phyloP scores from a whole-genome alignment of 2,113 vertebrate species.

The Oreochromis aureus region DNA sequence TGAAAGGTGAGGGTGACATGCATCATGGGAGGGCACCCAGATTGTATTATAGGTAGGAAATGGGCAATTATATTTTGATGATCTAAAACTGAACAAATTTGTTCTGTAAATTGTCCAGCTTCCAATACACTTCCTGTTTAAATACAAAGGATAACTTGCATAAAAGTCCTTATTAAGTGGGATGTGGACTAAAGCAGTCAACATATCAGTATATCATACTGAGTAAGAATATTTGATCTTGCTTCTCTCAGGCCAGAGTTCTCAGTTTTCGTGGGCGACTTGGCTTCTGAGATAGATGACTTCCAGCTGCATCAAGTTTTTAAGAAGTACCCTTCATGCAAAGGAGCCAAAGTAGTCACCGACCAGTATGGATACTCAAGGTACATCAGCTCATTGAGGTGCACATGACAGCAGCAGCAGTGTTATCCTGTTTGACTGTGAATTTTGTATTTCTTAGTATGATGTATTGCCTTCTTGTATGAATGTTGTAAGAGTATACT shows the following conservation, averaged over 20 bases:
- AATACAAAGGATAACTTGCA: neutral
- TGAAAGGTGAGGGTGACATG: neutral
- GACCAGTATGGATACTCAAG: slow-evolving; percentile 87
- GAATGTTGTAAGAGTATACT: neutral
- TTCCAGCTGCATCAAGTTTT: slow-evolving; percentile 89
- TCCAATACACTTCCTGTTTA: neutral
- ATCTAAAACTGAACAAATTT: neutral
- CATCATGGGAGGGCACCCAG: neutral
- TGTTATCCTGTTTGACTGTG: neutral
- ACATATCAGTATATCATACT: neutral
- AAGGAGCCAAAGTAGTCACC: slow-evolving; percentile 89
- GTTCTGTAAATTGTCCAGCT: neutral
- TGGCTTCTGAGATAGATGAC: slow-evolving; percentile 87
- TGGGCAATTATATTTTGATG: neutral
- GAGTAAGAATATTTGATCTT: neutral
- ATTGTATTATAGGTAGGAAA: neutral
- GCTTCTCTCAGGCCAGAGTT: slow-evolving; percentile 75
- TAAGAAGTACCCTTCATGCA: slow-evolving; percentile 86
- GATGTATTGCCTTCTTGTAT: neutral
- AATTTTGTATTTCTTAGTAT: neutral
- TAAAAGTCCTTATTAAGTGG: neutral
- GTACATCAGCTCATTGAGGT: slow-evolving; percentile 54
- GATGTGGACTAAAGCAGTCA: neutral
- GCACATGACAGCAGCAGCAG: neutral
- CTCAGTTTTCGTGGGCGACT: slow-evolving; percentile 88